Conservation (phyloP, 2,113 vertebrate species). For the Plecotus auritus region DNA sequence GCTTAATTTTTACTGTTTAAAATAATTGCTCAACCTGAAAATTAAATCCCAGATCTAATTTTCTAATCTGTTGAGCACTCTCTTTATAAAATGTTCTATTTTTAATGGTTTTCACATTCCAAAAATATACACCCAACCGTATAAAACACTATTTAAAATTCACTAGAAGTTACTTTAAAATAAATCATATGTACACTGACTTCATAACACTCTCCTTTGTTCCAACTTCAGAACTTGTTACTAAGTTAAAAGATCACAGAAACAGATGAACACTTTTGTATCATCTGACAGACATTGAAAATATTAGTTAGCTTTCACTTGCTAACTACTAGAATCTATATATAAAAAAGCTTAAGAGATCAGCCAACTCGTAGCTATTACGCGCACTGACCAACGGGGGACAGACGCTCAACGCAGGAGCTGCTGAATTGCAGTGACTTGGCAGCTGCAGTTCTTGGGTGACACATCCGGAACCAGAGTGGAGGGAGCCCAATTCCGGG, state of each 20-base stretch:
- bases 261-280: neutral
- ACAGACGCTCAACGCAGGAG: no score
- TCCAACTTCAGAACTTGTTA: neutral
- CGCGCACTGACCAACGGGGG: no score
- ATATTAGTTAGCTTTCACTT: neutral
- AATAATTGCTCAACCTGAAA: constrained; percentile 79
- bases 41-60: constrained; percentile 77
- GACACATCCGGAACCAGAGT: no score
- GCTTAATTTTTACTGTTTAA: constrained; percentile 77
- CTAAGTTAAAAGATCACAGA: neutral
- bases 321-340: neutral
- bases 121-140: constrained; percentile 64
- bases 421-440: no score
- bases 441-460: no score
- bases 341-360: no score
- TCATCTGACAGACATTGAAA: constrained; percentile 4
- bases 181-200: constrained; percentile 58
- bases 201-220: neutral
- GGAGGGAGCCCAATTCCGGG: no score
- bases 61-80: constrained; percentile 72
- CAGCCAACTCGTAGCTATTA: no score
- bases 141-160: constrained; percentile 56
- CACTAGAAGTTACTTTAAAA: constrained; percentile 66
- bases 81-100: constrained; percentile 55
- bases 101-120: constrained; percentile 48